These are phyloP conservation scores for Tachina grossa DNA, from an alignment of 2,888 invertebrate genomes.

Conservation along the genomic window DNA sequence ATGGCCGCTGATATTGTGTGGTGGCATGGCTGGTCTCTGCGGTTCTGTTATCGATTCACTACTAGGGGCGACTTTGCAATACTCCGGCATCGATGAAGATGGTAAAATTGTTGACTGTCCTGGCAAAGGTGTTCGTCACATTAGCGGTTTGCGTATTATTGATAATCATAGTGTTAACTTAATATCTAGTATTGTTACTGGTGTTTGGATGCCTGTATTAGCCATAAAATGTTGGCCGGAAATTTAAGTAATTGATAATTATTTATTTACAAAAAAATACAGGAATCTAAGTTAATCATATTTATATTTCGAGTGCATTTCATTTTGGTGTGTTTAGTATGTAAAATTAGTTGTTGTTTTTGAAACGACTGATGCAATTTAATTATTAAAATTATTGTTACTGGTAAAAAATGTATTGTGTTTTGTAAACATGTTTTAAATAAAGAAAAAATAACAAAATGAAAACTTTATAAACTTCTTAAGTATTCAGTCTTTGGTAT, in stretches of 20 bases:
- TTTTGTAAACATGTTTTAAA: conserved; percentile 55
- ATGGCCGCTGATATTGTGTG: conserved; percentile 90
- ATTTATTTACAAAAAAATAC: neutral
- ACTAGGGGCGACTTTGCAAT: conserved; percentile 93
- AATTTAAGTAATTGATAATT: conserved; percentile 68
- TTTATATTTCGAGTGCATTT: neutral
- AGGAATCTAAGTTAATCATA: neutral
- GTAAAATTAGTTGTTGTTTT: neutral
- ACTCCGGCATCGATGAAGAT: conserved; percentile 89
- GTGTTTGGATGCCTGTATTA: conserved; percentile 87
- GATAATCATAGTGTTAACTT: conserved; percentile 96
- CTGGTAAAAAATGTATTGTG: conserved; percentile 29
- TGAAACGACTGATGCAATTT: conserved; percentile 13
- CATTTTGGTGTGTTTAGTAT: conserved; percentile 11
- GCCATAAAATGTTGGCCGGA: conserved; percentile 85
- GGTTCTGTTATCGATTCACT: conserved; percentile 93
- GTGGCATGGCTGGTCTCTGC: conserved; percentile 88
- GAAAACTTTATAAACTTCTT: neutral
- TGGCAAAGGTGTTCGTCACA: conserved; percentile 87
- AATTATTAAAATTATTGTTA: conserved; percentile 15
- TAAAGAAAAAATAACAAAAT: conserved; percentile 35
- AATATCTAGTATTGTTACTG: conserved; percentile 89
- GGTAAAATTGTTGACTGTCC: conserved; percentile 89
- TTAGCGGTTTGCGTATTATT: conserved; percentile 89
- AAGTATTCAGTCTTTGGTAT: neutral